Conservation (phyloP, 2,888 invertebrate species). For the Priocnemis perturbator region DNA sequence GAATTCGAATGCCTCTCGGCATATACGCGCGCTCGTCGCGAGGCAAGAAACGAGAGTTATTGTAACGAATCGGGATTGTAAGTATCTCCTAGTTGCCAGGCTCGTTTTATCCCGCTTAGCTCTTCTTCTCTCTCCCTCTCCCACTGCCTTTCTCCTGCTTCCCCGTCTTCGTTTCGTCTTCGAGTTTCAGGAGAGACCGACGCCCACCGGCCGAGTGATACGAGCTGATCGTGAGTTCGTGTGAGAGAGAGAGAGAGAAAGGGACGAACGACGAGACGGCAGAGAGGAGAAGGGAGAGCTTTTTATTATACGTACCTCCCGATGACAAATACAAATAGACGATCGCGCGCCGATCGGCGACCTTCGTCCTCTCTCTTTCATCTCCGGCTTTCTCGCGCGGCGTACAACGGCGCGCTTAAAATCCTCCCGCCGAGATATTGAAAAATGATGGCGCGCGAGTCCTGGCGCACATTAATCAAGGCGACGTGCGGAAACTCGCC, state of each 20-base stretch:
- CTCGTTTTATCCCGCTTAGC: not conserved
- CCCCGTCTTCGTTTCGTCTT: no score
- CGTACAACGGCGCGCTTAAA: constrained; percentile 5
- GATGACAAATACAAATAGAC: constrained; percentile 52
- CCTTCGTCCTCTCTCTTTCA: constrained; percentile 22
- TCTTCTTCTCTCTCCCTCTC: not conserved
- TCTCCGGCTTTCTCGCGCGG: not conserved
- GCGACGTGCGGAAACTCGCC: constrained; percentile 21
- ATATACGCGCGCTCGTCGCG: constrained; percentile 23
- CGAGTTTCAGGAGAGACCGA: no score
- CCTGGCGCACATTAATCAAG: constrained; percentile 34
- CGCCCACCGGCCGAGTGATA: no score
- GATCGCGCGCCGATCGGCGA: constrained; percentile 27
- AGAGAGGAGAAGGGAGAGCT: constrained; percentile 8
- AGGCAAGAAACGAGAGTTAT: constrained; percentile 48
- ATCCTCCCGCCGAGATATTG: constrained; percentile 39
- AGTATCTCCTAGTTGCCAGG: constrained; percentile 36
- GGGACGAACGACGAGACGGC: not conserved
- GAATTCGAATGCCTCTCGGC: constrained; percentile 41
- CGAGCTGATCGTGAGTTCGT: no score
- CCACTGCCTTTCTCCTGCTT: constrained; percentile 25
- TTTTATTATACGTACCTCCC: constrained; percentile 37
- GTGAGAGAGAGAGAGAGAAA: constrained; percentile 11
- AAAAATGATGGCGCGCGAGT: constrained; percentile 40
- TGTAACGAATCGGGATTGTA: constrained; percentile 49